Base-by-base conservation (phyloP, 1,140 invertebrate species). In the Scylla paramamosain region DNA sequence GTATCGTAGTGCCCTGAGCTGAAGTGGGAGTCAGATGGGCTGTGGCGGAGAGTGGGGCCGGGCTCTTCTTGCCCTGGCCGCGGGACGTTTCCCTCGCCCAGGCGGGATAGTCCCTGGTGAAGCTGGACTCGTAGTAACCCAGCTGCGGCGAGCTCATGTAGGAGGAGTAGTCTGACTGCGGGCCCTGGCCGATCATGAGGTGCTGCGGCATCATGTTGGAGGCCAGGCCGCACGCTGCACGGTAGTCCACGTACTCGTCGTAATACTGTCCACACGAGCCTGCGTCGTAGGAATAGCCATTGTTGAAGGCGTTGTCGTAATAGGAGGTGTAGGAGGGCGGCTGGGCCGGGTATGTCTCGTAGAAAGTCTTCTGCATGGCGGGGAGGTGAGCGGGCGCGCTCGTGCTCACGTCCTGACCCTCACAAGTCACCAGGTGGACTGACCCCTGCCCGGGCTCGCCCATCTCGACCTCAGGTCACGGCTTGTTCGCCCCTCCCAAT, bases 401-500 rank as follows among this genome's bases (percentile, higher is more conserved):
- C 59, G 29, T 91, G 39, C 25, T 20, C 28, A 83, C 82, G 93
- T 94, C 93, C 88, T 94, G 88, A 45, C 31, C 46, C 39, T 94
- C 93, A 91, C 93, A 94, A 46, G 88, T 32, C 93, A 91, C 93
- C 93, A 94, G 93, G 93, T 94, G 93, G 28, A 94, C 93, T 94
- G 93, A 91, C 87, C 93, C 87, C 14, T 94, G 93, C 12, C 88
- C 93, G n/a, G 92, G 93, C 77, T 94, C 93, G 39, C 87, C 93
- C 93, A 94, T 94, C 88, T 91, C 93, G n/a, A 94, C 93, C 93
- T 91, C 88, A 91, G 93, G 93, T 94, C 93, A 93, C 92, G 12
- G 29, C 93, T 39, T 83, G 77, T 10, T 32, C 67, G 29, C 88
- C 4, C 29, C 32, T 45, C 83, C 29, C 31, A 59, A 84, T 93